Evolutionary conservation across 2,113 vertebrate species (phyloP), one percentile per base, ranked within the genome.

Genomic region (Eulacestoma nigropectus): DNA sequence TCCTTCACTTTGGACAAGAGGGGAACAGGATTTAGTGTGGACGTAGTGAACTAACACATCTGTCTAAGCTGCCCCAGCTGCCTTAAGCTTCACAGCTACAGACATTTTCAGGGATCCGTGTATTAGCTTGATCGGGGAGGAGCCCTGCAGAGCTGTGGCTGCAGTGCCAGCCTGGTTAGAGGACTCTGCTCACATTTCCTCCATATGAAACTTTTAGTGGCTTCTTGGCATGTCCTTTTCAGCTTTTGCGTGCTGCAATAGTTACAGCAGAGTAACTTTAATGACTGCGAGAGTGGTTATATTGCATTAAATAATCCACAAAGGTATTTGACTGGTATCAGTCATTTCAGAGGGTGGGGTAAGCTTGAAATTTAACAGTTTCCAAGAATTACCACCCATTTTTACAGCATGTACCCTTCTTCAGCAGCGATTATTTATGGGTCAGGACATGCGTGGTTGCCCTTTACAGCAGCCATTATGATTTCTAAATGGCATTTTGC

Each of bases 401-500:
- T 90, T 95, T 84, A 37, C 55, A 93, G 60, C 65, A 21, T 62
- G 67, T 26, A 49, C 33, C 68, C 55, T 60, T 92, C 68, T 68
- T 69, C 79, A 86, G 88, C 56, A 80, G 78, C 0, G 0, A 17
- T 89, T 93, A 78, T 89, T 73, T 52, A 22, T 85, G 26, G 52
- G 57, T 73, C 39, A 50, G 90, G 33, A 65, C 13, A 27, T 73
- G 89, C 87, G 80, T 15, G 2, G 80, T 68, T 95, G 86, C 53
- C 84, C 75, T 74, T 96, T 92, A 75, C 78, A 50, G 22, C 74
- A 84, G 23, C 33, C 52, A 73, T 84, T 84, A 78, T 62, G 55
- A 78, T 94, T 94, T 70, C 90, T n/a, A 81, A 84, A 44, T 65
- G 93, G 33, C 86, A 70, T 85, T 87, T 92, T 94, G 52, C 79